Evolutionary conservation across 2,888 invertebrate species (phyloP), one percentile per base, ranked within the genome.

Genomic region (Amphipyra berbera): DNA sequence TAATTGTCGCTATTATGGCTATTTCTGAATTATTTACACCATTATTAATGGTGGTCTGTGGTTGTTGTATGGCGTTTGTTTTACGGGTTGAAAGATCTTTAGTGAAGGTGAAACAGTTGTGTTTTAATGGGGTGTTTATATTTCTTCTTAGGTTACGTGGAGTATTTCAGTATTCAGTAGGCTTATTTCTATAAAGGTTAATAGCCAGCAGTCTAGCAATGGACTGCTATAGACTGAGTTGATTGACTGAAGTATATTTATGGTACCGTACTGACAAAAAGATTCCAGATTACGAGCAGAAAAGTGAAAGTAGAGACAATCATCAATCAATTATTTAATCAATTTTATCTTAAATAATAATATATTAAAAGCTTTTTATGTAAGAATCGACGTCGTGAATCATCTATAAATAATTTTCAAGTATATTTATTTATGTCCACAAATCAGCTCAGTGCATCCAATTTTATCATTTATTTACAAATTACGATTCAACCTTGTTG

Each of bases 1-100:
- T 86, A 87, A 87, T 87, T 87, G 84, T 83, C 76, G 71, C 78
- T 82, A 84, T 86, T 84, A 82, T 78, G 76, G 82, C 76, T 79
- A 76, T 79, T 82, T 71, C 79, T 78, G 81, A 80, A 80, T 84
- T 82, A 83, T 84, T 85, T 80, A 84, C 83, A 62, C 77, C 71
- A 58, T 70, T 62, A 73, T 73, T 80, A 81, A 84, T 82, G 80
- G 74, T 79, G 68, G 78, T 66, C 56, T 72, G 56, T 44, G 63
- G 66, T 61, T 57, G 70, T 73, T 68, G 63, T 58, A 68, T 61
- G 59, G 69, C 70, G 69, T 79, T 67, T 67, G 55, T 66, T 73
- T 73, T 73, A 76, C 41, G 30, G 15, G 71, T 68, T 55, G 55
- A 54, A 65, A 60, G 8, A 38, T 50, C 9, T 46, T 47, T 1